A percentile compares a stretch with the other conserved stretches of the same genome.
Evolutionary conservation across 2,797 vertebrate genomes (phyloP).

Genomic region (Anguilla obscura): DNA sequence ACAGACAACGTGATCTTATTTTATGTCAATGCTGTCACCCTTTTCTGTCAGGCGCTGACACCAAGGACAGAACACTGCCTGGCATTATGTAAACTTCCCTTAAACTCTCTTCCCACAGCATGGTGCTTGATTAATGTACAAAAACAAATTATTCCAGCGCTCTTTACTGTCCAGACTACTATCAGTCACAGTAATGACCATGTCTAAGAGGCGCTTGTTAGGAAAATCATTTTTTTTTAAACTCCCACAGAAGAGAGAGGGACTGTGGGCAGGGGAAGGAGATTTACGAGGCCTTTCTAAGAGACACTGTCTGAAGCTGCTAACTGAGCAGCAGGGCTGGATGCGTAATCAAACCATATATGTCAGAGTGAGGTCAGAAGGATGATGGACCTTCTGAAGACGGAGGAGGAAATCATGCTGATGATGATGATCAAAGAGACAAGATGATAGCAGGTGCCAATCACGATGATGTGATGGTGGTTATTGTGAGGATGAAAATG

Average conservation of each 20-base stretch:
- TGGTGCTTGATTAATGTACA: background rate
- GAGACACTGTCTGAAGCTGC: background rate
- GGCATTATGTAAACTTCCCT: background rate
- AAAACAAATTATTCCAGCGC: background rate
- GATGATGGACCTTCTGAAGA: background rate
- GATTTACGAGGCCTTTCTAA: background rate
- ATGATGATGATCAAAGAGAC: background rate
- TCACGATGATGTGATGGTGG: background rate
- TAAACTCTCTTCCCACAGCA: background rate
- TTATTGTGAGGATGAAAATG: background rate
- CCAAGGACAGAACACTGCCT: conserved; percentile 4
- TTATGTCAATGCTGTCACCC: background rate
- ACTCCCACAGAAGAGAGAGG: background rate
- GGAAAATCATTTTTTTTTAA: background rate
- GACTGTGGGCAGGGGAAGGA: background rate
- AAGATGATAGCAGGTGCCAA: background rate
- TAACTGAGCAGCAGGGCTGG: background rate
- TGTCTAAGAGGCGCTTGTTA: conserved; percentile 1
- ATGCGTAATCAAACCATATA: background rate
- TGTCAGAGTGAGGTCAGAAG: background rate
- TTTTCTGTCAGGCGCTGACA: background rate
- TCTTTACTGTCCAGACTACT: background rate
- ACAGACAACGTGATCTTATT: background rate
- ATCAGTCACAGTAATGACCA: conserved; percentile 1
- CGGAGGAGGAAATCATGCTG: background rate